phyloP scores from a whole-genome alignment of 2,888 invertebrate genomes.

The Erannis defoliaria region DNA sequence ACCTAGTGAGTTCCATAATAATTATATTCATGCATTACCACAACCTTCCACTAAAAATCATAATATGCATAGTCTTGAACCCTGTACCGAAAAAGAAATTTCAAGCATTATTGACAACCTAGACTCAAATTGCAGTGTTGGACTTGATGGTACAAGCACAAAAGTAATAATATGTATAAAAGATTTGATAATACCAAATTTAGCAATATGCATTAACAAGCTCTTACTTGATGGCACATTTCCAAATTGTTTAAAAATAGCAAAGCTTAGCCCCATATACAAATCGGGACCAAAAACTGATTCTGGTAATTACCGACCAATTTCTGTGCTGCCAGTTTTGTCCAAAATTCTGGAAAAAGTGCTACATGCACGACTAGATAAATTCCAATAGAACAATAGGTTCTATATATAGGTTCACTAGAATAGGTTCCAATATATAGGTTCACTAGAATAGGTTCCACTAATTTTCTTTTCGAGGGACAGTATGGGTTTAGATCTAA shows the following conservation, averaged over 20 bases:
- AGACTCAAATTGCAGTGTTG: conserved; percentile 21
- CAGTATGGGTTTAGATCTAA: too few species aligned
- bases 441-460: too few species aligned
- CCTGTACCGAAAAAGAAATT: conserved; percentile 1
- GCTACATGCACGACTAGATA: too few species aligned
- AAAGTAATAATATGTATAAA: conserved; percentile 30
- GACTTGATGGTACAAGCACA: conserved; percentile 34
- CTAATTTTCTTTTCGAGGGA: too few species aligned
- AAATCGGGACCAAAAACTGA: too few species aligned
- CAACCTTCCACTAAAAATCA: neutral
- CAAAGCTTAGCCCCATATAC: too few species aligned
- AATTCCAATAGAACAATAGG: too few species aligned
- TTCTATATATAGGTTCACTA: too few species aligned
- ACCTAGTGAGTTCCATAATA: conserved; percentile 17
- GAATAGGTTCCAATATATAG: too few species aligned
- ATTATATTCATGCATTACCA: conserved; percentile 35
- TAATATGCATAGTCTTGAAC: neutral
- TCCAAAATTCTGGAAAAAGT: too few species aligned
- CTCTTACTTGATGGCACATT: neutral
- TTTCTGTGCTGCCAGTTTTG: too few species aligned
- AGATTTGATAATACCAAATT: neutral
- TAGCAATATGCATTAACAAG: neutral
- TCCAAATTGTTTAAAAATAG: neutral
- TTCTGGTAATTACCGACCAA: too few species aligned
- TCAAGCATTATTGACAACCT: neutral